phyloP scores from a whole-genome alignment of 1,140 invertebrate genomes.

The Aradophagus sp. region DNA sequence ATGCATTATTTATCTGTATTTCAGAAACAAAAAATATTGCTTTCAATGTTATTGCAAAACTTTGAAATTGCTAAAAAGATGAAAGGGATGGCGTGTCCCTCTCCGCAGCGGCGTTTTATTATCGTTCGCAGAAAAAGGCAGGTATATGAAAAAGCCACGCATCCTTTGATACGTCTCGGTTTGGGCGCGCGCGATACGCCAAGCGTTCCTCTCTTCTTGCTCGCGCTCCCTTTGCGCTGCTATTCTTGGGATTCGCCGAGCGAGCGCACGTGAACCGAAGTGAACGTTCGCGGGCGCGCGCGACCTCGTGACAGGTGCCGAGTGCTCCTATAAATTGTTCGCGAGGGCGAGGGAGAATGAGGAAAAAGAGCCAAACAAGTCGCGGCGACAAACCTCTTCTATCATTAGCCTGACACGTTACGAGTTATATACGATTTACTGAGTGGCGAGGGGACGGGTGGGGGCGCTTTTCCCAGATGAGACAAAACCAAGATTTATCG shows the following conservation, averaged over 20 bases:
- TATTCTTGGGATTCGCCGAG: conserved; percentile 40
- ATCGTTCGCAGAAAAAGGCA: conserved; percentile 3
- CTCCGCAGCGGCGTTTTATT: conserved; percentile 3
- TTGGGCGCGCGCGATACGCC: conserved; percentile 6
- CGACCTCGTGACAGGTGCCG: conserved; percentile 64
- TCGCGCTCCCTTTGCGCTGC: conserved; percentile 11
- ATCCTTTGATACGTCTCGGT: conserved; percentile 15
- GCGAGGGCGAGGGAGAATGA: conserved; percentile 41
- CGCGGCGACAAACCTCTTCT: conserved; percentile 17
- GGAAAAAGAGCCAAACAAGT: too few relatives aligned
- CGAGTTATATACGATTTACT: conserved; percentile 4
- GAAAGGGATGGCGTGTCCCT: too few relatives aligned
- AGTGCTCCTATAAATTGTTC: conserved; percentile 61
- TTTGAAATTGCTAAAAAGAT: too few relatives aligned
- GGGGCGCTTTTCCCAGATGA: too few relatives aligned
- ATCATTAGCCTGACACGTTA: conserved; percentile 28
- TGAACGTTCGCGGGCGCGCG: conserved; percentile 18
- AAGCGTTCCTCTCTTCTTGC: conserved; percentile 11
- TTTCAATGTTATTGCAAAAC: too few relatives aligned
- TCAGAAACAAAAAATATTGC: too few relatives aligned
- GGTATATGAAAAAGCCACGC: conserved; percentile 20
- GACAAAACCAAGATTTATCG: too few relatives aligned
- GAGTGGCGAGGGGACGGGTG: too few relatives aligned
- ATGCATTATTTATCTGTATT: too few relatives aligned
- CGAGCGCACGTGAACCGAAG: conserved; percentile 38